phyloP scores from a whole-genome alignment of 2,797 vertebrate genomes.

The Molossus alvarezi region DNA sequence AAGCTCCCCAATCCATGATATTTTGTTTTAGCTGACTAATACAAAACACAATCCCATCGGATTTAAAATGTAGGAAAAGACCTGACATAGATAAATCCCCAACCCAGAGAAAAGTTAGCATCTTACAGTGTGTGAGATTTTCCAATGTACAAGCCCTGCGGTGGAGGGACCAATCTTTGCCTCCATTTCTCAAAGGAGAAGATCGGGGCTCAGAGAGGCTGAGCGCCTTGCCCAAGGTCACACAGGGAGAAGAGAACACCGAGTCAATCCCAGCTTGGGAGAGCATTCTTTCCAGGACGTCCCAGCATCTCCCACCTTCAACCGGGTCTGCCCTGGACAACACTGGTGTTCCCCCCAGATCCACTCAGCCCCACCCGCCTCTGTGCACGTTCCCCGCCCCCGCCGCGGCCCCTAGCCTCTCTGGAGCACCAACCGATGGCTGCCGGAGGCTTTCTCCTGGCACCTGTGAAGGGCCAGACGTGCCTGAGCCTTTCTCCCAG shows the following conservation, averaged over 20 bases:
- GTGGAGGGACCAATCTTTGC: not conserved
- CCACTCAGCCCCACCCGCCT: not conserved
- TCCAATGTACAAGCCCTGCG: not conserved
- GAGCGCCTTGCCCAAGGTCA: not conserved
- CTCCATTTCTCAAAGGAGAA: not conserved
- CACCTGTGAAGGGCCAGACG: too few relatives aligned
- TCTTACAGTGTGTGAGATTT: not conserved
- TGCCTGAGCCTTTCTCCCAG: not conserved
- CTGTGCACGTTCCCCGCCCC: too few relatives aligned
- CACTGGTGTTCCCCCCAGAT: not conserved
- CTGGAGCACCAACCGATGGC: rapidly evolving
- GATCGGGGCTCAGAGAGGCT: not conserved
- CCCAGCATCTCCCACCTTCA: not conserved
- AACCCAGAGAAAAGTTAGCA: not conserved
- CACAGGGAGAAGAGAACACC: not conserved
- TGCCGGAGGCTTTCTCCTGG: not conserved
- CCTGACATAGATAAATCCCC: not conserved
- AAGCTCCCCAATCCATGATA: not conserved
- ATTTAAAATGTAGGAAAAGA: not conserved
- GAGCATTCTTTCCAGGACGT: not conserved
- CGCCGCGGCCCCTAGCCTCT: rapidly evolving
- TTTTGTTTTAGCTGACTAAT: not conserved
- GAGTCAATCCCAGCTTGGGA: not conserved
- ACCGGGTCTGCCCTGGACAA: not conserved
- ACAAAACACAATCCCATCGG: not conserved